These are phyloP conservation scores for Platorchestia sp. DNA, from an alignment of 1,140 invertebrate species.

Conservation along the genomic window DNA sequence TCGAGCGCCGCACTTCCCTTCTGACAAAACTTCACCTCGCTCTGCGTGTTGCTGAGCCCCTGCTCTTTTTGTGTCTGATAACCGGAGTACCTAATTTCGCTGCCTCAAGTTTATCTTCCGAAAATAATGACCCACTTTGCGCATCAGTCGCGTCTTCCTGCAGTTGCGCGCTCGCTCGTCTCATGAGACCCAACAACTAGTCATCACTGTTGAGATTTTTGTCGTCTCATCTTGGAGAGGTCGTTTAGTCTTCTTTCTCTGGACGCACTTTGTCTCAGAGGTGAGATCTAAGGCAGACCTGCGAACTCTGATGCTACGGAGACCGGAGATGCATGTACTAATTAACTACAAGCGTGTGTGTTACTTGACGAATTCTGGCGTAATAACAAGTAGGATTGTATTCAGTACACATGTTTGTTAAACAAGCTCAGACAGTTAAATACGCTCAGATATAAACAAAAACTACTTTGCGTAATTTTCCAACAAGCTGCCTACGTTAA, in stretches of 20 bases:
- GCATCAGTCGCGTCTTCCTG: conserved; percentile 16
- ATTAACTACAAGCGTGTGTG: not conserved
- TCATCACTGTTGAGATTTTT: conserved; percentile 25
- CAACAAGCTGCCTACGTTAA: not conserved
- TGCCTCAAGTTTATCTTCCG: not conserved
- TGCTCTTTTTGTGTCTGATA: conserved; percentile 1
- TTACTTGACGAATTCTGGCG: not conserved
- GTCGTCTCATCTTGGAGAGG: not conserved
- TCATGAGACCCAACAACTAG: conserved; percentile 17
- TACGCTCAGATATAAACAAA: no score
- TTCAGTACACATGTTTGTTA: not conserved
- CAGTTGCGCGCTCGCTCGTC: not conserved
- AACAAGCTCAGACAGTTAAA: no score
- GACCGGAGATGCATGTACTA: not conserved
- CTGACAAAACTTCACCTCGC: conserved; percentile 24
- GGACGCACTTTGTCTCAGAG: not conserved
- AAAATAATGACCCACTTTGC: conserved; percentile 26
- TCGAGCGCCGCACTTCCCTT: not conserved
- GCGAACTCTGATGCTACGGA: not conserved
- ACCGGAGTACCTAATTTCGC: not conserved
- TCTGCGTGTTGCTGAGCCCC: not conserved
- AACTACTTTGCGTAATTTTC: not conserved
- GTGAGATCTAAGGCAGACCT: not conserved
- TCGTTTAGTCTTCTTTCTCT: not conserved
- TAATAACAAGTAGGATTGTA: not conserved